Conservation (phyloP, 2,888 invertebrate genomes). For the Ypsolopha sequella region DNA sequence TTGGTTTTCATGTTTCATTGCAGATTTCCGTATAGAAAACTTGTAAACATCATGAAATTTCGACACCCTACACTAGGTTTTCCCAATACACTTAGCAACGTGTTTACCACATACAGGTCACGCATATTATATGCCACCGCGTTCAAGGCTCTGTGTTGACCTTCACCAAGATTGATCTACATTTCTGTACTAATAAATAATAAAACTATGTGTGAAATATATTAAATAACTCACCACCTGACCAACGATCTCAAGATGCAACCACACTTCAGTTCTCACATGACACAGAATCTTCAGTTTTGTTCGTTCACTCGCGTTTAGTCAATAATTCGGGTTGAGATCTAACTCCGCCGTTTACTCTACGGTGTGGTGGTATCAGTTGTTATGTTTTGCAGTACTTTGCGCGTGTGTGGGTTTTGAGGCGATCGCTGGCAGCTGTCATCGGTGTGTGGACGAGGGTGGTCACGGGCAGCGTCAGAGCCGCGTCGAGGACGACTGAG, state of each 20-base stretch:
- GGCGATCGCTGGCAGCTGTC: constrained; percentile 40
- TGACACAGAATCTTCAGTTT: constrained; percentile 30
- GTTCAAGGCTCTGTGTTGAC: constrained; percentile 25
- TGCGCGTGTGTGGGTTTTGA: constrained; percentile 1
- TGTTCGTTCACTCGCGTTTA: constrained; percentile 18
- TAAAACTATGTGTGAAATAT: not conserved
- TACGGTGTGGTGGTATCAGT: not conserved
- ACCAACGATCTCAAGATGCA: constrained; percentile 46
- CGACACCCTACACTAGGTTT: no score
- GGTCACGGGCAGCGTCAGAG: constrained; percentile 26
- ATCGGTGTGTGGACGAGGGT: constrained; percentile 32
- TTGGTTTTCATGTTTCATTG: no score
- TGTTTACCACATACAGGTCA: constrained; percentile 28
- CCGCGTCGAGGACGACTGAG: constrained; percentile 36
- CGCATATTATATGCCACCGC: constrained; percentile 19
- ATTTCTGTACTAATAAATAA: not conserved
- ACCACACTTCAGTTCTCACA: constrained; percentile 37
- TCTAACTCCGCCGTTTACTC: no score
- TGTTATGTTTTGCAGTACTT: constrained; percentile 2
- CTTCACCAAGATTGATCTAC: constrained; percentile 12
- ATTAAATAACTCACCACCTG: constrained; percentile 33
- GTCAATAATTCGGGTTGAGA: no score
- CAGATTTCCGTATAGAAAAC: no score
- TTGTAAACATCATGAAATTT: no score
- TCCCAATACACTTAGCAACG: constrained; percentile 17